Conservation (phyloP, 2,888 invertebrate genomes). For the Corythucha ciliata region DNA sequence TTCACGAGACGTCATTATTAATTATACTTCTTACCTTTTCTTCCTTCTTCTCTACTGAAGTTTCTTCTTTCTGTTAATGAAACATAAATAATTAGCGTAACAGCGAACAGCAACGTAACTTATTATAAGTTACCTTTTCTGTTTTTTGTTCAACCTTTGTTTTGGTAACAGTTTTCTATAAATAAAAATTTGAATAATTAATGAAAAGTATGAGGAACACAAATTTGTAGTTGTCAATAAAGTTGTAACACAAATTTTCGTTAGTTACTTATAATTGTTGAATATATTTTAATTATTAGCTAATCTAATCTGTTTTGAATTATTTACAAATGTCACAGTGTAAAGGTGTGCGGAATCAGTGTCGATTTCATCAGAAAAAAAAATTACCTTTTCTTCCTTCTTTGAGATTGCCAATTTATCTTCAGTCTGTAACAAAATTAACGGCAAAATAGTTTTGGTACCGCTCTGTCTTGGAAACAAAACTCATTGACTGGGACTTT, state of each 20-base stretch:
- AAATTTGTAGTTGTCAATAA: neutral
- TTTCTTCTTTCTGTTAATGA: constrained; percentile 13
- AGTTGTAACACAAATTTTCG: too few relatives aligned
- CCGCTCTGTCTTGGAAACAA: too few relatives aligned
- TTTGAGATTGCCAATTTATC: neutral
- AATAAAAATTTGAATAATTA: neutral
- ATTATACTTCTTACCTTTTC: constrained; percentile 11
- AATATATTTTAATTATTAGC: too few relatives aligned
- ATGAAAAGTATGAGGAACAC: neutral
- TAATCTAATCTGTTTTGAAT: too few relatives aligned
- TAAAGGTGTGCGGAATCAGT: neutral
- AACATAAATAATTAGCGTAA: neutral
- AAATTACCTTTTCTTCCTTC: constrained; percentile 6
- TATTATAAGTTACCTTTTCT: neutral
- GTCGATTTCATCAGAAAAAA: neutral
- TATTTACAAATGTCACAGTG: neutral
- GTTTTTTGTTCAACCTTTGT: constrained; percentile 6
- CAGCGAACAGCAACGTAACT: neutral
- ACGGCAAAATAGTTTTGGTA: neutral
- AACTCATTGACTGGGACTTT: too few relatives aligned
- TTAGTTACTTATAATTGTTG: too few relatives aligned
- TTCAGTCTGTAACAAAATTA: neutral
- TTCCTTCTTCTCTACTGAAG: constrained; percentile 15
- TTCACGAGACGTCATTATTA: too few relatives aligned
- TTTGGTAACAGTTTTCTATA: neutral